A percentile compares a stretch with the other conserved stretches of the same genome.
These are phyloP conservation scores for Lepus americanus DNA, from an alignment of 2,113 vertebrate genomes.

Conservation along the genomic window DNA sequence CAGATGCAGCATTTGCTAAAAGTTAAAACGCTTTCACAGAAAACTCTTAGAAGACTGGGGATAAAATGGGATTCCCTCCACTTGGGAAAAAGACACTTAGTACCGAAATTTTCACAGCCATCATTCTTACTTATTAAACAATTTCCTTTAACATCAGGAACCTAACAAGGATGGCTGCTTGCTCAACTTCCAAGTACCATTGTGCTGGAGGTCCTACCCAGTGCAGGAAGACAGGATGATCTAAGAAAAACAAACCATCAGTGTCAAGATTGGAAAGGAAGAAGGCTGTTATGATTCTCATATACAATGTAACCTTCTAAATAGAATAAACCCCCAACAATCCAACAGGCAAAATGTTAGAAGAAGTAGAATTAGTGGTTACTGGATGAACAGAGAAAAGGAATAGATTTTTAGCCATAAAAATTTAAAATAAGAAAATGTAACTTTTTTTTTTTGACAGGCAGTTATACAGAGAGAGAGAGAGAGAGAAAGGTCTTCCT, in stretches of 20 bases:
- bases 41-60: not conserved
- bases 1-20: not conserved
- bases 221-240: not conserved
- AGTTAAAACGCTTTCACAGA: not conserved
- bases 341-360: not conserved
- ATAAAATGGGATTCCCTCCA: not conserved
- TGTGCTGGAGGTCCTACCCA: not conserved
- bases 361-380: not conserved
- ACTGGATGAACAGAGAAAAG: not conserved
- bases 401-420: not conserved
- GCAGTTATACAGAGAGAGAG: too few relatives aligned
- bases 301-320: not conserved
- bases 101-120: not conserved
- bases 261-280: not conserved
- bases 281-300: not conserved
- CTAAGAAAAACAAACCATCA: not conserved
- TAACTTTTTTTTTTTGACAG: too few relatives aligned
- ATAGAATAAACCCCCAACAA: not conserved
- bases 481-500: too few relatives aligned
- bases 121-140: not conserved
- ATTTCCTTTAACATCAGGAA: constrained; percentile 21
- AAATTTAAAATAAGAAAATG: not conserved
- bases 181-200: not conserved
- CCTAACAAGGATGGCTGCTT: not conserved
- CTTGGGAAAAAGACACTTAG: not conserved